phyloP scores from a whole-genome alignment of 2,888 invertebrate genomes.

The Clepsis dumicolana region DNA sequence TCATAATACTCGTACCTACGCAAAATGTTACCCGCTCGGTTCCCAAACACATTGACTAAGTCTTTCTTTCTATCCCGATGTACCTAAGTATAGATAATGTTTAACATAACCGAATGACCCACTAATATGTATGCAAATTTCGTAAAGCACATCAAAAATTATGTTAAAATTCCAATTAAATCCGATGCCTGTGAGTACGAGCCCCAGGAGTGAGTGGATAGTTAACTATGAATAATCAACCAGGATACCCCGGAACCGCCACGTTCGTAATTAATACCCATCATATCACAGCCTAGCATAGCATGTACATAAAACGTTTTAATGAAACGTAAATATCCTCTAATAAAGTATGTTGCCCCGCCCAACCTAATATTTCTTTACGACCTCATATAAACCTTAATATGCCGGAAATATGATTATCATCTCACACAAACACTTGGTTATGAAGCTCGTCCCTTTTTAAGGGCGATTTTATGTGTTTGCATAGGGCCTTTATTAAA shows the following conservation, averaged over 20 bases:
- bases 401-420: conserved; percentile 77
- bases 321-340: conserved; percentile 77
- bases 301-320: conserved; percentile 59
- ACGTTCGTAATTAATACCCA: conserved; percentile 56
- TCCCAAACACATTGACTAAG: not conserved
- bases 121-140: conserved; percentile 9
- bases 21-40: too few species aligned
- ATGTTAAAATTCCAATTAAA: conserved; percentile 34
- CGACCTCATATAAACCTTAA: conserved; percentile 74
- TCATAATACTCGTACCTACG: too few species aligned
- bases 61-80: too few species aligned
- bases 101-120: not conserved
- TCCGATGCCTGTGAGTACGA: conserved; percentile 14
- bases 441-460: conserved; percentile 61
- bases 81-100: not conserved
- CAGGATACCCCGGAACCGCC: conserved; percentile 25
- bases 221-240: conserved; percentile 27
- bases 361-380: conserved; percentile 76
- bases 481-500: conserved; percentile 66
- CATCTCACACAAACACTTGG: conserved; percentile 69
- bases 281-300: conserved; percentile 51
- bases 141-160: conserved; percentile 15
- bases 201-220: conserved; percentile 12
- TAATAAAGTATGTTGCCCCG: conserved; percentile 69
- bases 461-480: conserved; percentile 69